Percentiles rank a stretch among this genome's conserved stretches.
phyloP scores from a whole-genome alignment of 2,797 vertebrate species.

The Urophycis tenuis region DNA sequence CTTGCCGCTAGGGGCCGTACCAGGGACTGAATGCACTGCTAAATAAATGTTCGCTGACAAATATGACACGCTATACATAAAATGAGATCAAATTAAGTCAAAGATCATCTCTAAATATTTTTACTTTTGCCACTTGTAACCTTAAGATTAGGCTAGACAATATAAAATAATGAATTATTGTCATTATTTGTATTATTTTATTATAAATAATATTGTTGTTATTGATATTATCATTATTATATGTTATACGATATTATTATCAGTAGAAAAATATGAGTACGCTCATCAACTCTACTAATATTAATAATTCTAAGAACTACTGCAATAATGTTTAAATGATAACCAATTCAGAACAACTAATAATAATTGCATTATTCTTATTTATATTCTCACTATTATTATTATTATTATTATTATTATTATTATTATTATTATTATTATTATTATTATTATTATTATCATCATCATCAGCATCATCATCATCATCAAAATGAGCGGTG shows the following conservation, averaged over 20 bases:
- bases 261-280: no score
- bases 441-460: background rate
- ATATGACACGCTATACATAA: background rate
- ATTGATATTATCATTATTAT: no score
- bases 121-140: background rate
- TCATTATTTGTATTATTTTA: background rate
- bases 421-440: background rate
- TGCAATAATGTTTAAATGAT: no score
- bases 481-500: background rate
- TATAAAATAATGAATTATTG: background rate
- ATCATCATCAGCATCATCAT: background rate
- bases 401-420: background rate
- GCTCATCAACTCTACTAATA: background rate
- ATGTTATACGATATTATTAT: background rate
- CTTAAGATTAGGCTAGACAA: background rate
- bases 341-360: no score
- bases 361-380: no score
- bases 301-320: background rate
- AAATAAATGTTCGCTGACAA: conserved; percentile 20
- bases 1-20: conserved; percentile 71
- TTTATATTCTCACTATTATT: no score
- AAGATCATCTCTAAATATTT: background rate
- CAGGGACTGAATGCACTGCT: conserved; percentile 38
- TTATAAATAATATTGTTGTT: no score
- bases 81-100: background rate